Evolutionary conservation across 1,140 invertebrate genomes (phyloP).

Genomic region (Achroia grisella): DNA sequence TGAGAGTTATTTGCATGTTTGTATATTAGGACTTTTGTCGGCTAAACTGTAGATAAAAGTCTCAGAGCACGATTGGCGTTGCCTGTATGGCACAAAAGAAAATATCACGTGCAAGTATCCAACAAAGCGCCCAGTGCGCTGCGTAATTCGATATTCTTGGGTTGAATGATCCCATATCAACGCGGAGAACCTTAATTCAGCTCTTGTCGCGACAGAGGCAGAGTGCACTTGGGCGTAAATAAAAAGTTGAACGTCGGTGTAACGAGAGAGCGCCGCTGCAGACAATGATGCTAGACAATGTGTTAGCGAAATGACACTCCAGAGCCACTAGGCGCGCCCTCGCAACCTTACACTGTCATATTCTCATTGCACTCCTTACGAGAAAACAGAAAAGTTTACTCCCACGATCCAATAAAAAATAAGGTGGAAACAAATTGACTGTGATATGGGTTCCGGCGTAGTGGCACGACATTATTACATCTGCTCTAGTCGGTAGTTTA

Average conservation of each 20-base stretch:
- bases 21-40: too few relatives aligned
- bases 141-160: slow-evolving; percentile 66
- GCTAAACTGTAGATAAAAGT: too few relatives aligned
- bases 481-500: too few relatives aligned
- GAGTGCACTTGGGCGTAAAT: slow-evolving; percentile 70
- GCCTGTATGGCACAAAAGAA: slow-evolving; percentile 28
- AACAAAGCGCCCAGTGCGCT: slow-evolving; percentile 63
- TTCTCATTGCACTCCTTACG: slow-evolving; percentile 15
- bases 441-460: background rate
- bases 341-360: slow-evolving; percentile 26
- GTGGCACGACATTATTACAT: background rate
- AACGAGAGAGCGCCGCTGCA: slow-evolving; percentile 48
- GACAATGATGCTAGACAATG: slow-evolving; percentile 66
- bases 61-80: background rate
- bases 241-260: slow-evolving; percentile 68
- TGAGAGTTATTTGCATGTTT: too few relatives aligned
- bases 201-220: slow-evolving; percentile 59
- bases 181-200: slow-evolving; percentile 66
- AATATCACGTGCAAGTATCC: slow-evolving; percentile 63
- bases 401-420: slow-evolving; percentile 7
- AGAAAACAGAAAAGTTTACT: slow-evolving; percentile 11
- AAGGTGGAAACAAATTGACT: background rate
- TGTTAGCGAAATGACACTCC: slow-evolving; percentile 61
- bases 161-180: slow-evolving; percentile 73
- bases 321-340: slow-evolving; percentile 44